Base-by-base conservation (phyloP, 2,113 vertebrate genomes). In the Rana temporaria region DNA sequence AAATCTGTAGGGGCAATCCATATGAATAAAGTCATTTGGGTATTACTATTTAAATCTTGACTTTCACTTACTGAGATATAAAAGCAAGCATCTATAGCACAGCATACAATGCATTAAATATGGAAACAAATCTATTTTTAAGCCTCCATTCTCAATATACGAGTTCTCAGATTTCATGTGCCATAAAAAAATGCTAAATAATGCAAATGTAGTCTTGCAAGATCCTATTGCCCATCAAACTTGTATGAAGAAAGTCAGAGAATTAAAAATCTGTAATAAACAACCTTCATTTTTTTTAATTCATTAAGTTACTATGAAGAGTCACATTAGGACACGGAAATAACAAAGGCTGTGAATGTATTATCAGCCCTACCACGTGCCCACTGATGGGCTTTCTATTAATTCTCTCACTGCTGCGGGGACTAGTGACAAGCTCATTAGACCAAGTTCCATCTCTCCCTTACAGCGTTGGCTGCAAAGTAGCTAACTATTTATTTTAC, bases 301-400 rank as follows among this genome's bases (percentile, higher is more conserved):
- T 73, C 69, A 73, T 73, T 64, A 72, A 73, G 62, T 32, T 63
- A 64, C 59, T 72, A 81, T 73, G 68, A 64, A 73, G 53, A 73
- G 79, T 65, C 79, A 55, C 38, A 56, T 65, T 64, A 73, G 68
- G 60, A 81, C 79, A 81, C n/a, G 42, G 60, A 64, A 71, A 71
- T 81, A 64, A 65, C 69, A 64, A 70, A 63, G 48, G 38, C 79
- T 73, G 14, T 16, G 38, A 73, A 55, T 56, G 24, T 64, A 53
- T 72, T 64, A 81, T 60, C 68, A 72, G 22, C 64, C 68, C 68
- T 42, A 53, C 63, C 68, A 48, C 20, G 79, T 52, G 68, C 59
- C 59, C 72, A 72, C 24, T 53, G 79, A 81, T 55, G 59, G 79
- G 38, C 22, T 64, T 81, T 72, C 79, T 64, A 73, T 81, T 81